Conservation (phyloP, 2,888 invertebrate genomes). For the Trichogramma evanescens region DNA sequence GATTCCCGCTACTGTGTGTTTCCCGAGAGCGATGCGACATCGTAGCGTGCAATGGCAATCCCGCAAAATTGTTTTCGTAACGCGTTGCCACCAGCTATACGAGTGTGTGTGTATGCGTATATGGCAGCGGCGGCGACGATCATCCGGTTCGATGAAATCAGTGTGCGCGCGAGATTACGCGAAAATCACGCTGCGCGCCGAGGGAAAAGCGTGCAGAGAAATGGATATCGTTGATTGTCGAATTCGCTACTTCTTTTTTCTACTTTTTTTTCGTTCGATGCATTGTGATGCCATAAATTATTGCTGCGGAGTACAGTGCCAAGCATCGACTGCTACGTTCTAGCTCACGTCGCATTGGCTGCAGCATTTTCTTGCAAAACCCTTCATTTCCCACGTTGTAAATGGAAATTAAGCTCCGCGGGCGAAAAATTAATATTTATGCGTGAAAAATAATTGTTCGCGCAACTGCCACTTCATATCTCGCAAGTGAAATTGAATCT, state of each 20-base stretch:
- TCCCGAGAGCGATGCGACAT: no score
- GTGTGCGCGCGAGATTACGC: constrained; percentile 17
- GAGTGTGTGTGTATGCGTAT: not conserved
- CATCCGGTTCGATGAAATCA: constrained; percentile 23
- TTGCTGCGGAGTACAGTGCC: not conserved
- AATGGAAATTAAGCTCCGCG: no score
- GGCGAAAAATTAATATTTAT: no score
- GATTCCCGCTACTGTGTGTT: no score
- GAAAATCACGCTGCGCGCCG: constrained; percentile 21
- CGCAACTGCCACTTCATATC: no score
- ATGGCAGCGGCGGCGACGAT: constrained; percentile 18
- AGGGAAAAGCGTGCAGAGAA: constrained; percentile 22
- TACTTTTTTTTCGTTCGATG: not conserved
- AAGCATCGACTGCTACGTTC: not conserved
- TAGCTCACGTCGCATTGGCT: not conserved
- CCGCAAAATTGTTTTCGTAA: constrained; percentile 21
- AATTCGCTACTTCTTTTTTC: constrained; percentile 33
- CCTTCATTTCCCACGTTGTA: not conserved
- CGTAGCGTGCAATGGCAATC: not conserved
- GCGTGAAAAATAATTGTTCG: no score
- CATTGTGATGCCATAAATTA: constrained; percentile 13
- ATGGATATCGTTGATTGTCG: constrained; percentile 37
- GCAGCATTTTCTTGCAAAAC: not conserved
- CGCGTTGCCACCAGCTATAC: constrained; percentile 3
- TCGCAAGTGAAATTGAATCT: no score